Conservation (phyloP, 2,888 invertebrate genomes). For the Dione juno region DNA sequence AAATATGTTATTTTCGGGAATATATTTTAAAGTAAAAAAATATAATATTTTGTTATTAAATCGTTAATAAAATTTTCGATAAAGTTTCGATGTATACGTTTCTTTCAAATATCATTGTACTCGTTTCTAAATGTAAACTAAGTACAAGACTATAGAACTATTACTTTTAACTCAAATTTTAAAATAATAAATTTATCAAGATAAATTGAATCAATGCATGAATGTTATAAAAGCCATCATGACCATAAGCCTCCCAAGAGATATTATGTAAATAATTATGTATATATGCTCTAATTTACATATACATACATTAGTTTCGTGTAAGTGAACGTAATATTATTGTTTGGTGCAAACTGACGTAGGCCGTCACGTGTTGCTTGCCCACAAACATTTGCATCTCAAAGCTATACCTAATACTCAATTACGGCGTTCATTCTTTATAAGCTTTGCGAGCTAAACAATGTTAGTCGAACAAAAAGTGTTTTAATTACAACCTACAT, state of each 20-base stretch:
- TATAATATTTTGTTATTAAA: too few relatives aligned
- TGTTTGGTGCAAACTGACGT: constrained; percentile 37
- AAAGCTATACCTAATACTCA: constrained; percentile 72
- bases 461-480: constrained; percentile 11
- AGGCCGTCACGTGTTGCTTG: constrained; percentile 66
- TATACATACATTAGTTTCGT: constrained; percentile 41
- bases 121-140: background rate
- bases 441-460: constrained; percentile 37
- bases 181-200: background rate
- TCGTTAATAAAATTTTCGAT: too few relatives aligned
- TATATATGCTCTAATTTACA: constrained; percentile 35
- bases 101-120: too few relatives aligned
- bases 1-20: too few relatives aligned
- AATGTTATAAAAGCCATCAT: background rate
- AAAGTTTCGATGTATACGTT: too few relatives aligned
- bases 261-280: constrained; percentile 28
- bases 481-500: constrained; percentile 15
- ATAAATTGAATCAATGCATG: background rate
- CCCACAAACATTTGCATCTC: constrained; percentile 73
- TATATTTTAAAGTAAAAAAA: too few relatives aligned
- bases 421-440: constrained; percentile 58
- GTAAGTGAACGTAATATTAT: constrained; percentile 46
- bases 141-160: background rate
- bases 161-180: background rate
- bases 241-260: background rate